These are phyloP conservation scores for Flabesymbios commensalis DNA, from an alignment of 2,888 invertebrate species.

Conservation along the genomic window DNA sequence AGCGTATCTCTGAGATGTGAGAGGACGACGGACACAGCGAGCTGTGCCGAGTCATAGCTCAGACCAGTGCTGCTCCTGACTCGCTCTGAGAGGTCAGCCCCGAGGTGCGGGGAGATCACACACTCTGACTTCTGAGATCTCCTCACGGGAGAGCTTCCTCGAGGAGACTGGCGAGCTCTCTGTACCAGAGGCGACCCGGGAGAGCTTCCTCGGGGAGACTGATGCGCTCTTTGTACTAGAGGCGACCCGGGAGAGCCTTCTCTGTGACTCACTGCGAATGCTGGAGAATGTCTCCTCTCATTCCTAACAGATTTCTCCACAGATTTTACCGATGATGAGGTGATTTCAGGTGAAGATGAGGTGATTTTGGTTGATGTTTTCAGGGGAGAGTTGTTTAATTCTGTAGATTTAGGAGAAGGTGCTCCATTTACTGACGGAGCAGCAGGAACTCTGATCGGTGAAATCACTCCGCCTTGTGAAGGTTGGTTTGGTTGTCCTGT, in stretches of 20 bases:
- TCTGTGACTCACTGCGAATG: too few relatives aligned
- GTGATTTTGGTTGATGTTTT: too few relatives aligned
- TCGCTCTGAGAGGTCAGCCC: constrained; percentile 44
- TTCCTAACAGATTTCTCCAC: too few relatives aligned
- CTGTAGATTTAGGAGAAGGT: too few relatives aligned
- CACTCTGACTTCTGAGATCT: neutral
- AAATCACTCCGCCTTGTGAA: too few relatives aligned
- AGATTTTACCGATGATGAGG: too few relatives aligned
- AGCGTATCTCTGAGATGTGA: constrained; percentile 28
- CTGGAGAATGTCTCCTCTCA: too few relatives aligned
- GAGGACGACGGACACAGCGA: constrained; percentile 50
- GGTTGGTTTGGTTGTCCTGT: too few relatives aligned
- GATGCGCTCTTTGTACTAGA: neutral
- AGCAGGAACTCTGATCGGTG: too few relatives aligned
- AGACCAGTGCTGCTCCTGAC: constrained; percentile 47
- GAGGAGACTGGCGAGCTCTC: neutral
- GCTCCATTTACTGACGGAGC: too few relatives aligned
- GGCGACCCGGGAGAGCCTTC: neutral
- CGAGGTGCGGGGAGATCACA: constrained; percentile 38
- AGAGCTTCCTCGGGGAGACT: neutral
- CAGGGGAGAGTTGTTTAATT: too few relatives aligned
- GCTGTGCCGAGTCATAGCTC: constrained; percentile 47
- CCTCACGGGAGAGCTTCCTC: neutral
- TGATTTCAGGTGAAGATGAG: too few relatives aligned
- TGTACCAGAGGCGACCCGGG: neutral